phyloP scores from a whole-genome alignment of 2,797 vertebrate species.

The Clarias platycephalus region DNA sequence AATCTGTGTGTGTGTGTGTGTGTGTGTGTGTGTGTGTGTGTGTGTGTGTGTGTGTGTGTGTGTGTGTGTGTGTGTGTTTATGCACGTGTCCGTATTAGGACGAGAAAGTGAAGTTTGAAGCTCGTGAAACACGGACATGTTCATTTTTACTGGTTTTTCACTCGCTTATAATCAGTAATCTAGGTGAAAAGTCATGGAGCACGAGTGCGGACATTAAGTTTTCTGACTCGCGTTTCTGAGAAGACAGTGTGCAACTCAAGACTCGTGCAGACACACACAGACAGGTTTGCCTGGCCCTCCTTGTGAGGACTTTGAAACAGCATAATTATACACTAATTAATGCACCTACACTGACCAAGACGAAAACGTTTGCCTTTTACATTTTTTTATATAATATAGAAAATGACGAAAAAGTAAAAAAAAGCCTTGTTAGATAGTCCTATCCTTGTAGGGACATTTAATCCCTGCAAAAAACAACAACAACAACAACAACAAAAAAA shows the following conservation, averaged over 20 bases:
- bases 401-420: not conserved
- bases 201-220: conserved; percentile 34
- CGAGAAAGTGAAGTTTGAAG: not conserved
- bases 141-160: conserved; percentile 25
- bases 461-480: not conserved
- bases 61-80: not conserved
- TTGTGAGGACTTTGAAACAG: too few species aligned
- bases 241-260: conserved; percentile 15
- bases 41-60: not conserved
- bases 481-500: not conserved
- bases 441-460: not conserved
- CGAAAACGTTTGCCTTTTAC: too few species aligned
- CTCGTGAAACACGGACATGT: conserved; percentile 36
- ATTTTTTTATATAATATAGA: not conserved
- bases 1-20: not conserved
- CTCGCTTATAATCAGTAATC: conserved; percentile 50
- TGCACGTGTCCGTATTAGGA: not conserved
- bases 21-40: not conserved
- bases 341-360: not conserved
- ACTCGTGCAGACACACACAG: not conserved
- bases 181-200: conserved; percentile 49
- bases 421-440: not conserved
- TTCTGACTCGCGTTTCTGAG: conserved; percentile 16
- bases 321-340: not conserved
- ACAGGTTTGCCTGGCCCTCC: not conserved